Evolutionary conservation across 2,113 vertebrate species (phyloP).

Genomic region (Butorides virescens): DNA sequence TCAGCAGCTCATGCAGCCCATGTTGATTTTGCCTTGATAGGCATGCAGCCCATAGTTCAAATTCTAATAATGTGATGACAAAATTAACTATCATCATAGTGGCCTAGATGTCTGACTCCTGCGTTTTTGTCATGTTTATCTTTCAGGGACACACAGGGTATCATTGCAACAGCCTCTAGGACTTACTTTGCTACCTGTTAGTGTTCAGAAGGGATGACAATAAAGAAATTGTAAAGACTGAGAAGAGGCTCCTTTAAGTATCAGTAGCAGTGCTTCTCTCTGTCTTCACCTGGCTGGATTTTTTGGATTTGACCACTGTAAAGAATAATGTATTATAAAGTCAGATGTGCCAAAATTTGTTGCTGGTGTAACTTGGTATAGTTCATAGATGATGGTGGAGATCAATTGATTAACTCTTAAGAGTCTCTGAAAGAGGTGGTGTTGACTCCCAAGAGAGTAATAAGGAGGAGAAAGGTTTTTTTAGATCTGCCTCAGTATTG

Average conservation of each 20-base stretch:
- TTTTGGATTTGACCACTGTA: neutral
- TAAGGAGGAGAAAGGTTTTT: neutral
- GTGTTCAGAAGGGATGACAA: conserved; percentile 4
- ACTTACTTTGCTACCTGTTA: neutral
- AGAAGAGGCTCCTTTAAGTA: neutral
- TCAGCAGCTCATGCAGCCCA: neutral
- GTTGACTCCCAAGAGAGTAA: neutral
- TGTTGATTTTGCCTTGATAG: conserved; percentile 13
- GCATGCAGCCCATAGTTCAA: neutral
- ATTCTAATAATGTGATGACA: neutral
- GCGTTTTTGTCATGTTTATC: neutral
- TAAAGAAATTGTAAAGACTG: neutral
- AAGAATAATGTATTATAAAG: neutral
- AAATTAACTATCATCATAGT: neutral
- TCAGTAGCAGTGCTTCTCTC: neutral
- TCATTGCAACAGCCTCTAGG: neutral
- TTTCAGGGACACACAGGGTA: neutral
- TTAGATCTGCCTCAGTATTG: neutral
- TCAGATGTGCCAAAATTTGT: neutral
- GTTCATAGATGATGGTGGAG: neutral
- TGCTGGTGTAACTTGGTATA: neutral
- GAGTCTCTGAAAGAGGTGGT: neutral
- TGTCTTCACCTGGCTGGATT: neutral
- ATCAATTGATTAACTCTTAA: neutral
- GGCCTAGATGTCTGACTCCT: neutral